Evolutionary conservation across 2,113 vertebrate genomes (phyloP), one percentile per base, ranked within the genome.

Genomic region (Aegithalos caudatus): DNA sequence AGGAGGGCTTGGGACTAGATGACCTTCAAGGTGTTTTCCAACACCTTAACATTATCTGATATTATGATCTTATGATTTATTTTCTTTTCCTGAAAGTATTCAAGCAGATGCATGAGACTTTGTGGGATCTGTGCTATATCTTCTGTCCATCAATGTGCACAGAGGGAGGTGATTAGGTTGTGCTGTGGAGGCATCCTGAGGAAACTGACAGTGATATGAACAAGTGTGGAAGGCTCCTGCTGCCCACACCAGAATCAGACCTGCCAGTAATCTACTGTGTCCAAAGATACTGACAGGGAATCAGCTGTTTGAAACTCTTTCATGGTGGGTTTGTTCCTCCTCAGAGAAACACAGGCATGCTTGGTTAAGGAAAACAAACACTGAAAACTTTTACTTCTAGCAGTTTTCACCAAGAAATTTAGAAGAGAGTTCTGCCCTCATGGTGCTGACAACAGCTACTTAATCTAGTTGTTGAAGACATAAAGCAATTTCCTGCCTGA

Each of bases 271-370:
- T 6, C 31, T 72, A 19, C 58, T 73, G 20, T 45, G 48, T 69
- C 40, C 45, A 73, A 72, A 77, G 62, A 40, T 29, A 65, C 4
- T 4, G 3, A 40, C 37, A 61, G 28, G 17, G 25, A 66, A 71
- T 22, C 0, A 0, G 2, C 11, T 73, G 4, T 14, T 48, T 56
- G 45, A 19, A 18, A 37, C 14, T 19, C 37, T 48, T 86, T 40
- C 2, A 0, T 5, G 7, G 6, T 8, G 10, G 6, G 2, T 6
- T 53, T 53, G 5, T 11, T 69, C 28, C 31, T 72, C 8, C 56
- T 85, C 19, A 20, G 47, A 81, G 54, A 53, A 86, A 29, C 6
- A 12, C 18, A 38, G 37, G 19, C 24, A 5, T 64, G 4, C 10
- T 48, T 57, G 19, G 11, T 62, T 27, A 76, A 27, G 14, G 12